Evolutionary conservation across 2,888 invertebrate species (phyloP), one percentile per base, ranked within the genome.

Genomic region (Hylaea fasciaria): DNA sequence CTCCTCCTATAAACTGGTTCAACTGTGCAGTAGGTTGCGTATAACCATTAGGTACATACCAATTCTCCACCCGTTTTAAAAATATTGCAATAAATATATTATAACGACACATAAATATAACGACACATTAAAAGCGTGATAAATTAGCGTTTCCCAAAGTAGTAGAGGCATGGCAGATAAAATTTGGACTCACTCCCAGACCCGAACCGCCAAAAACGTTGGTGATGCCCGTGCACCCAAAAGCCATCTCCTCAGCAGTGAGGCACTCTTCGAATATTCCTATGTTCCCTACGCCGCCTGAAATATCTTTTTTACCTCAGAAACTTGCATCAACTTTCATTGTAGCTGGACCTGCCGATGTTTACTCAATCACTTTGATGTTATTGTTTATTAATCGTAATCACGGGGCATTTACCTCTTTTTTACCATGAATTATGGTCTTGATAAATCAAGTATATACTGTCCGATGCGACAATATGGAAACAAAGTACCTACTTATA

Each of bases 161-260:
- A 8, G 10, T n/a, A n/a, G n/a, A n/a, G n/a, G 10, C 37, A 39
- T 40, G 22, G 40, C 22, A 13, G 7, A 22, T 32, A 44, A 44
- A 35, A 62, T 11, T 22, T 40, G 40, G 40, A 86, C 86, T 86
- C 82, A 86, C 85, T 72, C 93, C 95, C 59, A 96, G 91, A 55
- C 93, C 93, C 72, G 95, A 95, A 49, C 93, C 94, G 84, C 94
- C 95, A 45, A 96, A 84, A 13, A 96, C 96, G 13, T 96, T 95
- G 72, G 92, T 87, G 45, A 95, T 93, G 64, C 95, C 96, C 46
- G 95, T 93, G 79, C 96, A 96, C 5, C 95, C 96, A 82, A 95
- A 96, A 12, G 94, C 94, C n/a, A 96, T 76, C 76, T 95, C 95
- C 82, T 96, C 96, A 35, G 93, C 93, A 32, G 95, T 85, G 48